A percentile compares a stretch with the other conserved stretches of the same genome.
phyloP scores from a whole-genome alignment of 2,888 invertebrate species.

The Drosophila phalerata region DNA sequence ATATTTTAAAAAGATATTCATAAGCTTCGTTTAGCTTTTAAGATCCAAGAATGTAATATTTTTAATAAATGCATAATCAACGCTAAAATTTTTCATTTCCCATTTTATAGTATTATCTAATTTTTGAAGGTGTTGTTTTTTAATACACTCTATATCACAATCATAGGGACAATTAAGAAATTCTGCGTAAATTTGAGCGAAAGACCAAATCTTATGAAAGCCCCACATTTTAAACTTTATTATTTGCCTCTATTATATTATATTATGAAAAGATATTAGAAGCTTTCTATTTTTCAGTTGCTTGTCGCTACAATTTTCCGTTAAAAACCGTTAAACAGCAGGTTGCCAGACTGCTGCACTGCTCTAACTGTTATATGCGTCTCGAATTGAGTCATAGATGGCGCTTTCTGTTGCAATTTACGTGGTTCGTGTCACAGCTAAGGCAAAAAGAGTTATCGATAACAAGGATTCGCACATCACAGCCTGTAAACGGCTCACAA shows the following conservation, averaged over 20 bases:
- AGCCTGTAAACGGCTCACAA: too few relatives aligned
- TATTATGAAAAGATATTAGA: too few relatives aligned
- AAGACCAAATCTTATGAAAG: too few relatives aligned
- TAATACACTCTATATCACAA: too few relatives aligned
- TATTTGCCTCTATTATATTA: too few relatives aligned
- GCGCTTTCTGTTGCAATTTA: constrained; percentile 5
- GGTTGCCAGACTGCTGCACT: constrained; percentile 28
- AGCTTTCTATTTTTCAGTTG: background rate
- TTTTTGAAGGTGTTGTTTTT: background rate
- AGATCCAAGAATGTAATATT: constrained; percentile 59
- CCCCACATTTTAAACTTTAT: too few relatives aligned
- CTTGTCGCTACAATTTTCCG: background rate
- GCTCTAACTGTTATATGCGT: constrained; percentile 35
- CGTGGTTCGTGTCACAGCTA: constrained; percentile 1
- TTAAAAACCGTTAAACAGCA: constrained; percentile 22
- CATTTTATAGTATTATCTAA: background rate
- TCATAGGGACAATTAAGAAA: too few relatives aligned
- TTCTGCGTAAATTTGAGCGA: too few relatives aligned
- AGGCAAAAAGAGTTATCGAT: background rate
- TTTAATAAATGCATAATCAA: constrained; percentile 63
- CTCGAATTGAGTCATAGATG: constrained; percentile 21
- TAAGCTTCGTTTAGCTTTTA: constrained; percentile 48
- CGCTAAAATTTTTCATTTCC: background rate
- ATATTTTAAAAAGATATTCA: constrained; percentile 44
- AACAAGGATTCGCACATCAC: too few relatives aligned